A percentile compares a stretch with the other conserved stretches of the same genome.
Conservation (phyloP, 2,113 vertebrate species). For the Phylloscopus whistleri region DNA sequence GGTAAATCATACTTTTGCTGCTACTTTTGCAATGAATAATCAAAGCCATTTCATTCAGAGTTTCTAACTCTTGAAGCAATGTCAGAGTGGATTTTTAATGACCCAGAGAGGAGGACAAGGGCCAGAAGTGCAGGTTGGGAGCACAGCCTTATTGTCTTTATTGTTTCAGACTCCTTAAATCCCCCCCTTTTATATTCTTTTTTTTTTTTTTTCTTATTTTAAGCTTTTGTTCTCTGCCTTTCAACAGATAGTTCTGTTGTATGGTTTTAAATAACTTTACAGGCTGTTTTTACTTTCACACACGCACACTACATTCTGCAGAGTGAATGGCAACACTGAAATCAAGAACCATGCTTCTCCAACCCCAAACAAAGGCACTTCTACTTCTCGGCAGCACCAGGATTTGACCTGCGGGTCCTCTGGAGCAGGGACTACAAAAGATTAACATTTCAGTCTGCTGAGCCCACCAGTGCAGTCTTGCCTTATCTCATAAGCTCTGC, state of each 20-base stretch:
- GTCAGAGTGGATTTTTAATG: neutral
- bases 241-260: neutral
- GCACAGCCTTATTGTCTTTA: neutral
- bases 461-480: conserved; percentile 42
- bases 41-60: neutral
- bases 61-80: neutral
- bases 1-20: neutral
- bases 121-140: neutral
- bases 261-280: conserved; percentile 16
- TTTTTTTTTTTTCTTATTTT: neutral
- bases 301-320: neutral
- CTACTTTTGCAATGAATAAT: neutral
- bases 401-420: conserved; percentile 53
- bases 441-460: conserved; percentile 62
- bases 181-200: no score
- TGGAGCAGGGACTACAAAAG: conserved; percentile 55
- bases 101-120: neutral
- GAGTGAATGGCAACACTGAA: conserved; percentile 36
- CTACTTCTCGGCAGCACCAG: neutral
- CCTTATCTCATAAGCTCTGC: conserved; percentile 62
- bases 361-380: neutral
- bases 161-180: neutral
- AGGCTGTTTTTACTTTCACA: conserved; percentile 22
- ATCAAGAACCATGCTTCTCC: conserved; percentile 31
- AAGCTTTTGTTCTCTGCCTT: neutral